Base-by-base conservation (phyloP, 2,797 vertebrate genomes). In the Steatocranus sp. region DNA sequence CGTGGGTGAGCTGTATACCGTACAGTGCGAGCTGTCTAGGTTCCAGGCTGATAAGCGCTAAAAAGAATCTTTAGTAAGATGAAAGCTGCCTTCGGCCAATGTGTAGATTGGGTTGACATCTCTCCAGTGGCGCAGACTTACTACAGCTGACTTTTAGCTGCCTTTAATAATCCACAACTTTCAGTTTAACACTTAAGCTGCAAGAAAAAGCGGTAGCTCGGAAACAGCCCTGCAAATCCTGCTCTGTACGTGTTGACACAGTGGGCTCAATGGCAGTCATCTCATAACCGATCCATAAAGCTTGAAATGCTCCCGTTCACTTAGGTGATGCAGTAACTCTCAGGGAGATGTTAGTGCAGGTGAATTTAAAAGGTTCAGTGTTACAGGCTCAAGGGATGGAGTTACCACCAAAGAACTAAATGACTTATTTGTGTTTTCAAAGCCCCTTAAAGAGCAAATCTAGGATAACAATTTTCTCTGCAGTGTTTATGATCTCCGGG, bases 131-230 rank as follows among this genome's bases (percentile, higher is more conserved):
- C 80, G 75, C 20, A 38, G 25, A 87, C 63, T 81, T 74, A 85
- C 46, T 54, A 43, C 68, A 79, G 82, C 81, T 87, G 81, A 76
- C 81, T 90, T 87, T 90, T 88, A 83, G 48, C 36, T 70, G n/a
- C 66, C 70, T 83, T 92, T 82, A 91, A 92, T 92, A 92, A 94
- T 91, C 81, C 87, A 85, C 78, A 78, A 82, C 49, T 78, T 81
- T 83, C 49, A 79, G 20, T 84, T 85, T 82, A 76, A 81, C 78
- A 75, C 75, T 88, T 81, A 78, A 87, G 36, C 81, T 78, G 38
- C 80, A 53, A 34, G 34, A 84, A 79, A 58, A 80, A 74, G 49
- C 46, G 27, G 70, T 79, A 75, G 63, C 38, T 32, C 8, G 61
- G 20, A 90, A 85, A 81, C 68, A 50, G 23, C 51, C 82, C 32